Evolutionary conservation across 2,113 vertebrate species (phyloP).

Genomic region (Dipodomys ordii): DNA sequence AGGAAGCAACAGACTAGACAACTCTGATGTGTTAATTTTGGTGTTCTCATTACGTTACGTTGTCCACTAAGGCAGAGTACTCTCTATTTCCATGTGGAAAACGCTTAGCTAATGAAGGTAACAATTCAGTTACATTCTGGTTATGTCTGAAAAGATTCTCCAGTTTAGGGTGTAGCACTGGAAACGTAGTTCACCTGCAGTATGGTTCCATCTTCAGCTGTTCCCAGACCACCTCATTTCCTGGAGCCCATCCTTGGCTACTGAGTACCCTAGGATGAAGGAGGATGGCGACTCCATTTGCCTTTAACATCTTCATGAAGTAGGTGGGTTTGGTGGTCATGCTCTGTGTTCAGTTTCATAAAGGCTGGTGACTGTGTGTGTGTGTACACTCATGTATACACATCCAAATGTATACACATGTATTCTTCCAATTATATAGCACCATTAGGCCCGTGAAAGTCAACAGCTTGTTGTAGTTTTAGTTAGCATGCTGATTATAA

Average conservation of each 20-base stretch:
- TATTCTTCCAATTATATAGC: neutral
- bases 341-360: neutral
- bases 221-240: neutral
- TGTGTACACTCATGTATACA: neutral
- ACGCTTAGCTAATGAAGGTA: neutral
- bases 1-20: neutral
- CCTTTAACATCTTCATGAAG: neutral
- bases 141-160: neutral
- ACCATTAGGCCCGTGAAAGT: neutral
- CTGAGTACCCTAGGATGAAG: neutral
- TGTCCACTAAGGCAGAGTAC: neutral
- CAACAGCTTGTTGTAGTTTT: slow-evolving; percentile 42
- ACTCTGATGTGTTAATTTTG: fast-evolving
- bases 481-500: slow-evolving; percentile 66
- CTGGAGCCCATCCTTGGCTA: neutral
- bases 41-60: neutral
- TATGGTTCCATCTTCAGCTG: neutral
- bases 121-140: neutral
- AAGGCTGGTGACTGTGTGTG: neutral
- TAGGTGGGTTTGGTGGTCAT: neutral
- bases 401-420: neutral
- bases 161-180: neutral
- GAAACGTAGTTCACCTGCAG: neutral
- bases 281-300: neutral
- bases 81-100: neutral